Conservation (phyloP, 2,113 vertebrate species). For the Phycodurus eques region DNA sequence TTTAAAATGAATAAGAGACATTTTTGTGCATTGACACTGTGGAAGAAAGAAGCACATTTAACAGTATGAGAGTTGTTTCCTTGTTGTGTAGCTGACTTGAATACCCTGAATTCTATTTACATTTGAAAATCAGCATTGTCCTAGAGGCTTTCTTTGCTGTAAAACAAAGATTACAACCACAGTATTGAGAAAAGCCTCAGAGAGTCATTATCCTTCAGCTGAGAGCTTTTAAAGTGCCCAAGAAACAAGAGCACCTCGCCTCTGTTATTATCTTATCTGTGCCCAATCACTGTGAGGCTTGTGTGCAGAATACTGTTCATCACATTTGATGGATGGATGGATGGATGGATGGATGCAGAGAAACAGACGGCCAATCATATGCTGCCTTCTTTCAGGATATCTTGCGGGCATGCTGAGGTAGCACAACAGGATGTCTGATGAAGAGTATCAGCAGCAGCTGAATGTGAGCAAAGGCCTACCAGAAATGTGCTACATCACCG, state of each 20-base stretch:
- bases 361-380: background rate
- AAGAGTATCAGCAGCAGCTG: constrained; percentile 25
- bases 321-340: background rate
- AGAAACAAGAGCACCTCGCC: background rate
- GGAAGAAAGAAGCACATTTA: background rate
- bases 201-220: background rate
- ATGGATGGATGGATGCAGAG: background rate
- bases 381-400: constrained; percentile 26
- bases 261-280: background rate
- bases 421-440: constrained; percentile 54
- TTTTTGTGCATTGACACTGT: background rate
- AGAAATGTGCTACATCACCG: constrained; percentile 24
- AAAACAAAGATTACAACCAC: background rate
- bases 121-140: background rate
- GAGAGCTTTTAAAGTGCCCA: background rate
- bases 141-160: background rate
- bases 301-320: background rate
- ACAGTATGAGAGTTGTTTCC: background rate
- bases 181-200: background rate
- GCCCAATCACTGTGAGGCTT: background rate
- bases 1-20: background rate
- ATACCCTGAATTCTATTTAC: background rate
- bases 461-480: background rate
- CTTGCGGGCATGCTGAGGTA: constrained; percentile 49
- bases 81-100: background rate